Evolutionary conservation across 2,888 invertebrate species (phyloP), one percentile per base, ranked within the genome.

Genomic region (Scaptomyza polygonia): DNA sequence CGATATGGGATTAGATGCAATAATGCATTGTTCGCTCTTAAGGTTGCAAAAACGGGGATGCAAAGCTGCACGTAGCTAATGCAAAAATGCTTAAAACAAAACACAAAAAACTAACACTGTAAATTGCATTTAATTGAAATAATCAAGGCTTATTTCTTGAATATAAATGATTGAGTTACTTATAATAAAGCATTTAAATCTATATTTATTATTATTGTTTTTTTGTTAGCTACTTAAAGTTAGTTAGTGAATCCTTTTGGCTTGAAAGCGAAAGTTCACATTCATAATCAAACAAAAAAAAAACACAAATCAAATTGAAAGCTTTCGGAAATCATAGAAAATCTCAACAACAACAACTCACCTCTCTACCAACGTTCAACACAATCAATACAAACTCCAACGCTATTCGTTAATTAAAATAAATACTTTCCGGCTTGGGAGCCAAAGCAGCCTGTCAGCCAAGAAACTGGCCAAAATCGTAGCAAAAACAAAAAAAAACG

Each of bases 391-490:
- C 63, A 56, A 27, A 67, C 67, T 69, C 69, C 72, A 74, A 77
- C 83, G 77, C 66, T 53, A 52, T 67, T 56, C 74, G 75, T 86
- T 83, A 85, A 87, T 82, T 86, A 84, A 82, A 84, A 86, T 82
- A 81, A 82, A 82, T 82, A 86, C 86, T 82, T 82, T 82, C 82
- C 82, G 82, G 82, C 82, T 81, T 78, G 51, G 51, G 14, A 72
- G 62, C 63, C 51, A 40, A 56, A n/a, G 64, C 63, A 25, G 44
- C 43, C 47, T 45, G 44, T 42, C 58, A 43, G 61, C 48, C 43
- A 62, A 62, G 57, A 70, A 67, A 67, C 54, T 68, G 69, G 78
- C 69, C 74, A 73, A 73, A 70, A 48, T 9, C n/a, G n/a, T n/a
- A n/a, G n/a, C n/a, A 48, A 9, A 16, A 40, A 40, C 2, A 9